phyloP scores from a whole-genome alignment of 2,888 invertebrate genomes.

The Hartigia nigra region DNA sequence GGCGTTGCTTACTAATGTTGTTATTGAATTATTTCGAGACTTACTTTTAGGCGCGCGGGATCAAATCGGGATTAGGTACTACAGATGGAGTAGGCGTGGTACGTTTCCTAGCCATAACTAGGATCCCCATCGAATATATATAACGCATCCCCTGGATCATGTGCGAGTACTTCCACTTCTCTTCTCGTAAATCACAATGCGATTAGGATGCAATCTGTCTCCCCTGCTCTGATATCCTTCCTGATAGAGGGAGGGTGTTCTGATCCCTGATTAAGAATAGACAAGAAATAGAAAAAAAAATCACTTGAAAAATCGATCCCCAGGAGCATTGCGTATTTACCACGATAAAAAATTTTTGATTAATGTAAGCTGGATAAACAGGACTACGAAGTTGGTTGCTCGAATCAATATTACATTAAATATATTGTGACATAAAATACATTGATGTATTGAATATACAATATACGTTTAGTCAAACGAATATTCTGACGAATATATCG shows the following conservation, averaged over 20 bases:
- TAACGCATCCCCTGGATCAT: conserved; percentile 20
- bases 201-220: conserved; percentile 21
- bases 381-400: neutral
- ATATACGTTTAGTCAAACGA: neutral
- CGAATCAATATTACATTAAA: neutral
- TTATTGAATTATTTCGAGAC: conserved; percentile 60
- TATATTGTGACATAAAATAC: neutral
- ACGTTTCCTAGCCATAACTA: conserved; percentile 15
- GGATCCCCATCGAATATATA: conserved; percentile 22
- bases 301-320: neutral
- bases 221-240: neutral
- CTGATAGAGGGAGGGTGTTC: neutral
- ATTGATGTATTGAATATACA: neutral
- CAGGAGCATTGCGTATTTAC: neutral
- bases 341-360: neutral
- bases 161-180: conserved; percentile 25
- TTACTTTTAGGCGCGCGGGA: conserved; percentile 52
- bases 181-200: conserved; percentile 23
- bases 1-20: conserved; percentile 47
- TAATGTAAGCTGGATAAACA: neutral
- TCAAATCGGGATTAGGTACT: conserved; percentile 45
- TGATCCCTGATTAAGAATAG: neutral
- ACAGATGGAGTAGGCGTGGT: conserved; percentile 54
- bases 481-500: neutral
- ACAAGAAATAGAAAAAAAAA: neutral